phyloP scores from a whole-genome alignment of 1,140 invertebrate genomes.

The Trinorchestia longiramus region DNA sequence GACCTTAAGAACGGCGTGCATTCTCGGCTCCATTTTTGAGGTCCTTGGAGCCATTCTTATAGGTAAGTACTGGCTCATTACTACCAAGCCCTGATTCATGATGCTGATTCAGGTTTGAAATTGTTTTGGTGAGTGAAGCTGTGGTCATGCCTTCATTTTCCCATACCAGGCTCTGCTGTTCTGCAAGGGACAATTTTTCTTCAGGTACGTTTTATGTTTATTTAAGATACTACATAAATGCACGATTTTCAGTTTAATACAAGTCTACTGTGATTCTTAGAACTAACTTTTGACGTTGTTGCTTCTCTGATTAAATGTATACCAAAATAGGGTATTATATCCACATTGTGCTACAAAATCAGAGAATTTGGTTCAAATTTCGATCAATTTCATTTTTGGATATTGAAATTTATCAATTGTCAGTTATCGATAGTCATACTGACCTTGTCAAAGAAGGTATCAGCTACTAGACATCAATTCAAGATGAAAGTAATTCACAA shows the following conservation, averaged over 20 bases:
- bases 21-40: constrained; percentile 96
- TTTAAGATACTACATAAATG: neutral
- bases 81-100: neutral
- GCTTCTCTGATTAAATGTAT: neutral
- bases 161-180: neutral
- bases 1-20: constrained; percentile 91
- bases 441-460: too few relatives aligned
- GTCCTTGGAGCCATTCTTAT: constrained; percentile 88
- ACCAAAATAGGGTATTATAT: neutral
- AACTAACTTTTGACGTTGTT: neutral
- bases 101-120: neutral
- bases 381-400: too few relatives aligned
- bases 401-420: too few relatives aligned
- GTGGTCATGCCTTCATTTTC: neutral
- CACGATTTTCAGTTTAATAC: neutral
- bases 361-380: too few relatives aligned
- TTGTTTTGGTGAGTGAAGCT: neutral
- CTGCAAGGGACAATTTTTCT: neutral
- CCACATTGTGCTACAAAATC: too few relatives aligned
- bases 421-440: too few relatives aligned
- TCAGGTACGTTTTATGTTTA: neutral
- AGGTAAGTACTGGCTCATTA: constrained; percentile 71
- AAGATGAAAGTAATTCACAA: neutral
- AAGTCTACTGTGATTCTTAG: neutral
- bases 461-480: too few relatives aligned